phyloP scores from a whole-genome alignment of 1,140 invertebrate genomes.

The Micrasema minimum region DNA sequence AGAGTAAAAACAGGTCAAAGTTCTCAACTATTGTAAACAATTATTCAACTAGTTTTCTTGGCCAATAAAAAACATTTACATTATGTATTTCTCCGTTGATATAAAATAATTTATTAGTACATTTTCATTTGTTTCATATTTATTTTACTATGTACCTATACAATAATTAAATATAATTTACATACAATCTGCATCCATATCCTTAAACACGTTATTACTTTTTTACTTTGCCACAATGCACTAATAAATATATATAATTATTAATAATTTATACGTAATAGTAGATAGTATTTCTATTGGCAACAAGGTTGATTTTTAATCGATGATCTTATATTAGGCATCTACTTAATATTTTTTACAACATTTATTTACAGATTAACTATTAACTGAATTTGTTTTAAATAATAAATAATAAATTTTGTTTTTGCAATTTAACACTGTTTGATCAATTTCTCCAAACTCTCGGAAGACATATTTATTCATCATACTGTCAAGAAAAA shows the following conservation, averaged over 20 bases:
- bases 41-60: neutral
- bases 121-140: neutral
- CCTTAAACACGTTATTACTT: neutral
- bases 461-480: no score
- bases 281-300: constrained; percentile 17
- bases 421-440: no score
- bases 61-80: neutral
- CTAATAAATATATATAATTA: no score
- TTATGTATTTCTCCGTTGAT: neutral
- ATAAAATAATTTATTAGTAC: neutral
- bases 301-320: constrained; percentile 19
- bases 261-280: constrained; percentile 20
- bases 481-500: no score
- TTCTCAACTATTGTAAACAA: neutral
- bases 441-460: no score
- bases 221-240: constrained; percentile 24
- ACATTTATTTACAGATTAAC: constrained; percentile 12
- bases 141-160: no score
- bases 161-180: no score
- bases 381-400: constrained; percentile 1
- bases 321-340: constrained; percentile 2
- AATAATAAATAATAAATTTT: no score
- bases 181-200: no score
- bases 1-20: no score
- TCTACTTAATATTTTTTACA: neutral